Base-by-base conservation (phyloP, 1,140 invertebrate genomes). In the Drosophila insularis region DNA sequence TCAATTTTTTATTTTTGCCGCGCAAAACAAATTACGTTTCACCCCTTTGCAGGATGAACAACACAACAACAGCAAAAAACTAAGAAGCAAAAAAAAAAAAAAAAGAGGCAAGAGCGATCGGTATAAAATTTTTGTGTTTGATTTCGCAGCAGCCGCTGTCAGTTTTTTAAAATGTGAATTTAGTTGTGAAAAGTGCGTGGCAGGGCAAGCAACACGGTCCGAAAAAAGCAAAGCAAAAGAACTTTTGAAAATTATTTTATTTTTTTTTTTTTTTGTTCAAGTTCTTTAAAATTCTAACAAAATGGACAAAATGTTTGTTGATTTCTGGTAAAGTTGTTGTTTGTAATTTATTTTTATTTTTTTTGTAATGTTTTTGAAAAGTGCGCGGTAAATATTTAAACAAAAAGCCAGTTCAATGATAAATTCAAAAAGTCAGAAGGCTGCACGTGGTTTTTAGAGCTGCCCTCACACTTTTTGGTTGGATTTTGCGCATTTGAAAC, bases 401-500 rank as follows among this genome's bases (percentile, higher is more conserved):
- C n/a, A n/a, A 64, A 64, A 55, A 55, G 17, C 17, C 10, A 21
- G 2, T 4, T 21, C 10, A 27, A 50, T 21, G 43, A 4, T 53
- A 7, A 46, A 40, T 40, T 55, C 27, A 59, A 66, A 32, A 65
- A 1, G 8, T 5, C 27, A 32, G 19, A 50, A 23, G 19, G 50
- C 27, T 23, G 65, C 71, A 86, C 72, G 72, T 80, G 75, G 66
- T 58, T 31, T 58, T 58, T 58, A 35, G 55, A 35, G 55, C 55
- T 58, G 55, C 31, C 55, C 55, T 56, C 67, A 70, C 53, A 68
- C 27, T 62, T 77, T 75, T 79, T 73, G 14, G 43, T 50, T 74
- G 64, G 84, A 87, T 87, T 87, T 80, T 87, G 84, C 84, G 84
- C 84, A 87, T 63, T 89, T 89, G 39, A 87, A 87, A 87, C 77